These are phyloP conservation scores for Anagrus nilaparvatae DNA, from an alignment of 1,140 invertebrate genomes.

Conservation along the genomic window DNA sequence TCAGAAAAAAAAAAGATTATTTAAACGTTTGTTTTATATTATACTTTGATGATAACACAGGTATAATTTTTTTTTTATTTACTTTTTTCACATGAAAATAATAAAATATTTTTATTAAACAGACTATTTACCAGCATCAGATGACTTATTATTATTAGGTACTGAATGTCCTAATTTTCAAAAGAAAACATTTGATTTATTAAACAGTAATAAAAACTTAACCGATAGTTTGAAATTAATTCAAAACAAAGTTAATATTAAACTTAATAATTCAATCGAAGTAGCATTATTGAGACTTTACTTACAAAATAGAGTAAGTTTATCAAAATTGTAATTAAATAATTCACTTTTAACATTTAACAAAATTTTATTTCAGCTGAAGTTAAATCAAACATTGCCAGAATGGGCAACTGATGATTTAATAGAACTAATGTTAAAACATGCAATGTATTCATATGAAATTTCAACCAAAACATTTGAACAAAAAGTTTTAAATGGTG, in stretches of 20 bases:
- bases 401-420: slow-evolving; percentile 26
- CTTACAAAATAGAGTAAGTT: slow-evolving; percentile 30
- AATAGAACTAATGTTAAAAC: slow-evolving; percentile 18
- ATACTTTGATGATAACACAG: no score
- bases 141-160: slow-evolving; percentile 29
- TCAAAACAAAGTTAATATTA: slow-evolving; percentile 17
- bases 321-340: no score
- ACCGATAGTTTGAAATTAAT: slow-evolving; percentile 20
- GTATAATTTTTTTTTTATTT: slow-evolving; percentile 1
- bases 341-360: slow-evolving; percentile 1
- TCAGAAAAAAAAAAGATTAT: no score
- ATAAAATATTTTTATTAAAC: no score
- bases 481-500: slow-evolving; percentile 32
- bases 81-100: slow-evolving; percentile 5
- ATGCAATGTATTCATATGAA: no score
- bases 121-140: slow-evolving; percentile 22
- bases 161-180: slow-evolving; percentile 28
- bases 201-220: slow-evolving; percentile 7
- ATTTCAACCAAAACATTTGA: slow-evolving; percentile 21
- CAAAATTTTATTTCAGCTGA: slow-evolving; percentile 19
- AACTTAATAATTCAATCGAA: slow-evolving; percentile 21
- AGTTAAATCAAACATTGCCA: slow-evolving; percentile 21
- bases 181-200: slow-evolving; percentile 13
- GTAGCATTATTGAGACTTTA: slow-evolving; percentile 23
- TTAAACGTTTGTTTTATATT: no score